Base-by-base conservation (phyloP, 1,140 invertebrate genomes). In the Saccostrea echinata region DNA sequence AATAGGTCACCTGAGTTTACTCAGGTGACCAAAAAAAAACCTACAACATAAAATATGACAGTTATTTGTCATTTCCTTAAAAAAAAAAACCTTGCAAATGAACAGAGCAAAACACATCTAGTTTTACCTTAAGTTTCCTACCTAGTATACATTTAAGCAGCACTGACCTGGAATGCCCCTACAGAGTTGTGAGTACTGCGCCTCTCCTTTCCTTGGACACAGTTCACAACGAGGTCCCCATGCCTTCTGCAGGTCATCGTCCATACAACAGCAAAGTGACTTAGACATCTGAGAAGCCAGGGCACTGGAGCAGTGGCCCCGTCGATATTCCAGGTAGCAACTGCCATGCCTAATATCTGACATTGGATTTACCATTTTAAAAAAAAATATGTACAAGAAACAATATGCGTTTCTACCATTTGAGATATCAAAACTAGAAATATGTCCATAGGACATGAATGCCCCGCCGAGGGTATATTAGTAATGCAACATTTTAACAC, bases 231-330 rank as follows among this genome's bases (percentile, higher is more conserved):
- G 96, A 3, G 96, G 97, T 21, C 98, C 98, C 97, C 97, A 98
- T 16, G 97, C 97, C 35, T 93, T 91, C 86, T 97, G 96, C 11
- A 96, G 97, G 68, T 96, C 92, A 33, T 96, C 96, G 3, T 97
- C 96, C 0, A 97, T 96, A 93, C 97, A 98, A 92, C 98, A 98
- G 86, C 98, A 98, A 91, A 97, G 97, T 4, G 97, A 98, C 93
- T 97, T 97, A 0, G 97, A 97, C 8, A 98, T 97, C 0, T 97
- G 96, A 0, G 96, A 96, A 0, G 96, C 95, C 0, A 97, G 97
- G 0, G 97, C 97, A 90, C 97, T 97, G 13, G 96, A 96, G 92
- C 98, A 98, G 86, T 97, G 96, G 0, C 97, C 97, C 68, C 84
- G 96, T 91, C 96, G 96, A 91, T 97, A 97, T 89, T 97, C 96